phyloP scores from a whole-genome alignment of 2,113 vertebrate genomes.

The Hipposideros armiger region DNA sequence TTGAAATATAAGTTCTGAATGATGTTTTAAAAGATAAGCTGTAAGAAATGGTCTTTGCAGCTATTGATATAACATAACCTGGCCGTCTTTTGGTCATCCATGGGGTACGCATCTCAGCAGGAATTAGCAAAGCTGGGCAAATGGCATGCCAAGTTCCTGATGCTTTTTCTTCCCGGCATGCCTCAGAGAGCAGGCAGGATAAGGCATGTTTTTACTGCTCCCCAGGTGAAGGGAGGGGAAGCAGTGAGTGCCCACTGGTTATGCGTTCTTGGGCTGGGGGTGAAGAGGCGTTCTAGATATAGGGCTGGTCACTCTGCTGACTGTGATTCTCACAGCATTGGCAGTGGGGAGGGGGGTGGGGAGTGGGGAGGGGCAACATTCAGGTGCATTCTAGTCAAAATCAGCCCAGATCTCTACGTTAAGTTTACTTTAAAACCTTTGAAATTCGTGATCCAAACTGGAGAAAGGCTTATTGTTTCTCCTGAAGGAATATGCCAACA shows the following conservation, averaged over 20 bases:
- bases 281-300: not conserved
- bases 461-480: slow-evolving; percentile 6
- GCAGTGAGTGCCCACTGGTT: not conserved
- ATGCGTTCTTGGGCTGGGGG: not conserved
- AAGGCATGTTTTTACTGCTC: not conserved
- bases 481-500: not conserved
- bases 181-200: not conserved
- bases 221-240: not conserved
- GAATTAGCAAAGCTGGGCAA: not conserved
- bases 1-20: slow-evolving; percentile 32
- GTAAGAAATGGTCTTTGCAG: not conserved
- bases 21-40: slow-evolving; percentile 4
- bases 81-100: not conserved
- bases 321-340: not conserved
- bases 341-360: not conserved
- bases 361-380: not conserved
- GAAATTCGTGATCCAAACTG: not conserved
- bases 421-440: slow-evolving; percentile 23
- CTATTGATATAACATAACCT: not conserved
- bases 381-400: not conserved
- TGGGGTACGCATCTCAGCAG: not conserved
- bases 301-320: not conserved
- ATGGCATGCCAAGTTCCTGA: not conserved
- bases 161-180: not conserved
- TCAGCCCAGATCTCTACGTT: slow-evolving; percentile 3